A percentile compares a stretch with the other conserved stretches of the same genome.
Evolutionary conservation across 2,113 vertebrate genomes (phyloP).

Genomic region (Nyctibius bracteatus): DNA sequence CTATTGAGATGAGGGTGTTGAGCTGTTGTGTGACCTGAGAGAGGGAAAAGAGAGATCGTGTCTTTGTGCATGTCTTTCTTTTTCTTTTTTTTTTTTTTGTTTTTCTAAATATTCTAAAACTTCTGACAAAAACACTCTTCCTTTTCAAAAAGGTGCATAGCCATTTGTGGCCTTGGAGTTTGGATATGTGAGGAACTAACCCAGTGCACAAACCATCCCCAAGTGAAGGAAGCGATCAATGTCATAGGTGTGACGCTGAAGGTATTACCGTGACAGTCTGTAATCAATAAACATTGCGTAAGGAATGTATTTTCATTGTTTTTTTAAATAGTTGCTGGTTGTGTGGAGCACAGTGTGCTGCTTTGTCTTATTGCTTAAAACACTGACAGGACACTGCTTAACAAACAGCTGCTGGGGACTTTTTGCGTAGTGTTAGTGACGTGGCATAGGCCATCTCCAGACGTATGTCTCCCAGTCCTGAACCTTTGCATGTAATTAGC

Average conservation of each 20-base stretch:
- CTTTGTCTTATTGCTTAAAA: background rate
- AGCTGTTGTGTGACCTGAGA: background rate
- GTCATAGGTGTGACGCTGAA: constrained; percentile 96
- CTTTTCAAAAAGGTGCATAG: constrained; percentile 82
- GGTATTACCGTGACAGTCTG: constrained; percentile 67
- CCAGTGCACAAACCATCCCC: constrained; percentile 82
- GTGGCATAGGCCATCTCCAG: no score
- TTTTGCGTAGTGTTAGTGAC: background rate
- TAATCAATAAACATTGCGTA: background rate
- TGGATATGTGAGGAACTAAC: constrained; percentile 96
- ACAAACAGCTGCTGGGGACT: background rate
- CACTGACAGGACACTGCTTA: background rate
- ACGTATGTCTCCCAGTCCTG: background rate
- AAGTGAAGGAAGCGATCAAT: constrained; percentile 92
- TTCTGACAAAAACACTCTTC: background rate
- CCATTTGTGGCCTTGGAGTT: constrained; percentile 90
- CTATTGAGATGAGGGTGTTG: background rate
- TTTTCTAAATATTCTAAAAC: background rate
- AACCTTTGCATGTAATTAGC: background rate
- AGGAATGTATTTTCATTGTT: background rate
- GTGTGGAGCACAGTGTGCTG: background rate
- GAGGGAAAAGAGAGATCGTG: background rate
- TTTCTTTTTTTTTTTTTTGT: no score
- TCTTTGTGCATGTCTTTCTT: background rate
- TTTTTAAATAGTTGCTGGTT: background rate